Base-by-base conservation (phyloP, 2,797 vertebrate species). In the Tachyglossus aculeatus region DNA sequence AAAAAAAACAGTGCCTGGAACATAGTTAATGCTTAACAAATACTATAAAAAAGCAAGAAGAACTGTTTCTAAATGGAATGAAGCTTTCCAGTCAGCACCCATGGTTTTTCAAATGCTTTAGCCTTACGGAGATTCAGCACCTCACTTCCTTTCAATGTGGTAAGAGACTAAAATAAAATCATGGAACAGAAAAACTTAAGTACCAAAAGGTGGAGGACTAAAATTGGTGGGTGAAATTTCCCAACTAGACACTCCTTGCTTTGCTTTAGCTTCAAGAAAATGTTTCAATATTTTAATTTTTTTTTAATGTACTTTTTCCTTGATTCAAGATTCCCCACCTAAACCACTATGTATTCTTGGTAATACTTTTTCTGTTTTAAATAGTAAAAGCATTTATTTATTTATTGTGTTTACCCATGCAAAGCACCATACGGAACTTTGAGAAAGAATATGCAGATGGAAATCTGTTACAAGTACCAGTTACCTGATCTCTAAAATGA, bases 71-170 rank as follows among this genome's bases (percentile, higher is more conserved):
- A 67, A 62, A 72, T n/a, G 6, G 19, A 82, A 34, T 32, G n/a
- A 2, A 45, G 68, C 68, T 60, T 70, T 58, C 37, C 36, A 62
- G 16, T 32, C 47, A 5, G 47, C 19, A 15, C 36, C 7, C 50
- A 24, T 1, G 71, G 64, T 12, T 44, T 70, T 16, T 22, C 3
- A 12, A 59, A 2, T 45, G 38, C 36, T 38, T 33, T 25, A 45
- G 4, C 48, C 60, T 53, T 25, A 21, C 3, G 4, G 4, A 62
- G 5, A 44, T 13, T 11, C 33, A 59, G 38, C 11, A 38, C 5
- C 10, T 25, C 5, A 37, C 63, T 82, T 85, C 79, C n/a, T 60
- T 55, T 55, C 64, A 57, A 18, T 9, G 39, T 59, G 19, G 52
- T 62, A 73, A 73, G 34, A 15, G 50, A 52, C 29, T n/a, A 63